A percentile compares a stretch with the other conserved stretches of the same genome.
Conservation (phyloP, 2,888 invertebrate genomes). For the Pomacea canaliculata region DNA sequence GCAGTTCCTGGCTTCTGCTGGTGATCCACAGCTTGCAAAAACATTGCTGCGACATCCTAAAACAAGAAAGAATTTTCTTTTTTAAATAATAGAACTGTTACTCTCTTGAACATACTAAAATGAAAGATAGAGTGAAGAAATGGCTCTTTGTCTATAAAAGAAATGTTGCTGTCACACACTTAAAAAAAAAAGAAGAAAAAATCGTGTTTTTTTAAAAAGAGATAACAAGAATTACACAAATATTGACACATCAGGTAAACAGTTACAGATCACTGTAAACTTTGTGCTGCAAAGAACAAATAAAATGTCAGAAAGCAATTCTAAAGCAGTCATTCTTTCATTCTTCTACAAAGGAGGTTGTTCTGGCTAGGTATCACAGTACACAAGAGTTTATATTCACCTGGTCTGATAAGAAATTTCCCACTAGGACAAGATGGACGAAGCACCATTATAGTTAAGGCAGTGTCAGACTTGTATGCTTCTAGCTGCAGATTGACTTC, state of each 20-base stretch:
- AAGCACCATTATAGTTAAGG: constrained; percentile 9
- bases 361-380: neutral
- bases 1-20: constrained; percentile 31
- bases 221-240: too few species aligned
- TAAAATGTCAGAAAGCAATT: too few species aligned
- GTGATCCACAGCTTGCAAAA: constrained; percentile 19
- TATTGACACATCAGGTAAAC: too few species aligned
- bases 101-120: too few species aligned
- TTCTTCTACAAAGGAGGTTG: neutral
- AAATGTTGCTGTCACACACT: neutral
- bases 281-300: too few species aligned
- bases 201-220: too few species aligned
- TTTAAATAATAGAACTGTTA: neutral
- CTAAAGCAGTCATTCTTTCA: too few species aligned
- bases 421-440: constrained; percentile 5
- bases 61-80: constrained; percentile 8
- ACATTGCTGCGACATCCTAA: constrained; percentile 44
- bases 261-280: too few species aligned
- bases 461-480: neutral
- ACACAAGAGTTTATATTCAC: neutral
- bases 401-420: constrained; percentile 11
- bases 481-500: constrained; percentile 6
- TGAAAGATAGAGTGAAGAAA: too few species aligned
- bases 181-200: neutral
- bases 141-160: too few species aligned